Evolutionary conservation across 2,113 vertebrate species (phyloP), one percentile per base, ranked within the genome.

Genomic region (Pedetes capensis): DNA sequence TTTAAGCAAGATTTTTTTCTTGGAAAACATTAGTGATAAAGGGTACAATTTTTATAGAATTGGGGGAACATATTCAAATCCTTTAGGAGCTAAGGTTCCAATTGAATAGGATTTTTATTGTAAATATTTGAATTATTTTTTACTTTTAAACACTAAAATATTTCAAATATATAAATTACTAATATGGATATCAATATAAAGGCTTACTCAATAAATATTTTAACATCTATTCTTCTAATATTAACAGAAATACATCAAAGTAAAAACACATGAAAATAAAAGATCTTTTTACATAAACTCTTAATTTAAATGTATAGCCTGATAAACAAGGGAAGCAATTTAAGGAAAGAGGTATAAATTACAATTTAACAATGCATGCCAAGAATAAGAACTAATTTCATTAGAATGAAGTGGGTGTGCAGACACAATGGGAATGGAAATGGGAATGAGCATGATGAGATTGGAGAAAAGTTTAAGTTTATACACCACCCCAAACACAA

Each of bases 71-170:
- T 72, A 96, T 44, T 79, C 44, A 55, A 87, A 69, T 68, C 12
- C 37, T 22, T 68, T 89, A 80, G 10, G 42, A 44, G 16, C 4
- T 34, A 81, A 22, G 11, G 3, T 75, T 93, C 23, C n/a, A 78
- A 69, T 32, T 37, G 25, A 93, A 83, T 76, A 34, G 39, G 8
- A 80, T 74, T 94, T 87, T 92, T 44, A 23, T 64, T 55, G 69
- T 91, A 75, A 96, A 49, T 3, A 92, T 55, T 80, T 22, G 42
- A 64, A 12, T 74, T 91, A 34, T n/a, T 59, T 92, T 34, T 18
- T 92, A 76, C 92, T 80, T 93, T 96, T 49, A 80, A 89, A 87
- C 23, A 74, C 84, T 72, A 72, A 82, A 89, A 42, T 86, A 64
- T 7, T 80, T 87, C 29, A 94, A 71, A 69, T 71, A n/a, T 68